Evolutionary conservation across 2,797 vertebrate species (phyloP).

Genomic region (Nannoperca obscura): DNA sequence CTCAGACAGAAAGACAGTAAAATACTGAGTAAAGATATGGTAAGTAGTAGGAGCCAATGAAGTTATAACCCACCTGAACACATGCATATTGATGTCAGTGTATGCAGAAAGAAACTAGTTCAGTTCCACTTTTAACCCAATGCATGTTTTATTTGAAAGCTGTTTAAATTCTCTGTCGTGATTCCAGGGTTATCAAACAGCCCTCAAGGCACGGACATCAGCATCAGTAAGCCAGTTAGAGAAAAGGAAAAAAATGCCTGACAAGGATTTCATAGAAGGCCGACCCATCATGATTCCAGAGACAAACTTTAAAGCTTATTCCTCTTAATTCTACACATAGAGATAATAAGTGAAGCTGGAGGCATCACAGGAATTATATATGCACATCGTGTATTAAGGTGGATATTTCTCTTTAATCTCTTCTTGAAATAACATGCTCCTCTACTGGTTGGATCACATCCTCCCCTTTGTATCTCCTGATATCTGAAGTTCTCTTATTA

Average conservation of each 20-base stretch:
- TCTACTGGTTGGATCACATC: background rate
- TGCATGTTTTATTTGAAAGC: constrained; percentile 29
- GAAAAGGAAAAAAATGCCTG: background rate
- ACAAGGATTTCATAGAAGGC: constrained; percentile 3
- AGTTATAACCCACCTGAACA: background rate
- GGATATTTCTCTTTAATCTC: constrained; percentile 8
- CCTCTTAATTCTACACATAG: constrained; percentile 4
- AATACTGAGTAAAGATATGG: background rate
- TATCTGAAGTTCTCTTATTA: background rate
- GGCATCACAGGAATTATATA: constrained; percentile 9
- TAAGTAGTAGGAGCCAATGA: background rate
- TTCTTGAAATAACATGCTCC: constrained; percentile 14
- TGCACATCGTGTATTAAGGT: constrained; percentile 8
- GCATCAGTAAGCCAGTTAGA: constrained; percentile 3
- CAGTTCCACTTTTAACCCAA: constrained; percentile 9
- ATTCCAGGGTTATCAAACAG: constrained; percentile 10
- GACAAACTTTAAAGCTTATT: constrained; percentile 4
- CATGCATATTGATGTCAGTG: background rate
- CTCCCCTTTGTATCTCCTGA: background rate
- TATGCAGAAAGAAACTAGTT: background rate
- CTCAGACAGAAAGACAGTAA: background rate
- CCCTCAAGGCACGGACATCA: background rate
- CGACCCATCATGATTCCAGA: constrained; percentile 16
- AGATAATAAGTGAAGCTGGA: constrained; percentile 14
- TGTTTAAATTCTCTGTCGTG: constrained; percentile 25